phyloP scores from a whole-genome alignment of 2,797 vertebrate genomes.

The Spea hammondii region DNA sequence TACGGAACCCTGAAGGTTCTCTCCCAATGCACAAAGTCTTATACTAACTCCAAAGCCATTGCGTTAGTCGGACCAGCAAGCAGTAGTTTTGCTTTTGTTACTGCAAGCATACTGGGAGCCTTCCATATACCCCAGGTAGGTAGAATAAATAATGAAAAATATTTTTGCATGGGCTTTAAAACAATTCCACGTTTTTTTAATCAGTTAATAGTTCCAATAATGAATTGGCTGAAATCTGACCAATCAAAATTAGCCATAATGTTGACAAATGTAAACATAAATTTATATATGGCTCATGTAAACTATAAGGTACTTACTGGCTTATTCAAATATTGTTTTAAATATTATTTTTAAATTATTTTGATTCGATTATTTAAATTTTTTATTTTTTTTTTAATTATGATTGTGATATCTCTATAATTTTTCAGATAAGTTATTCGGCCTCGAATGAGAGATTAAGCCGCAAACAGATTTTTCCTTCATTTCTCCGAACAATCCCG shows the following conservation, averaged over 20 bases:
- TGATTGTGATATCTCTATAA: too few species aligned
- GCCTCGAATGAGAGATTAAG: slow-evolving; percentile 73
- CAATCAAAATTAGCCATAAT: too few species aligned
- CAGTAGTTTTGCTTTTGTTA: slow-evolving; percentile 66
- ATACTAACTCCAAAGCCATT: slow-evolving; percentile 54
- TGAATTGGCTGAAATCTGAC: too few species aligned
- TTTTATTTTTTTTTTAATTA: background rate
- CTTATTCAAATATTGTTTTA: background rate
- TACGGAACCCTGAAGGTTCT: slow-evolving; percentile 70
- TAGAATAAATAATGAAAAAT: background rate
- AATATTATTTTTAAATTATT: background rate
- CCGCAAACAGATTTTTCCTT: slow-evolving; percentile 68
- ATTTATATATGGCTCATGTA: too few species aligned
- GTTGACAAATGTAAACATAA: too few species aligned
- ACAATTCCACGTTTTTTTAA: too few species aligned
- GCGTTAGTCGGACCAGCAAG: slow-evolving; percentile 80
- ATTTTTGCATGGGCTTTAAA: background rate
- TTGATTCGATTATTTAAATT: background rate
- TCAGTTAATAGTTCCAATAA: too few species aligned
- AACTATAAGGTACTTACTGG: too few species aligned
- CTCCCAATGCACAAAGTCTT: accelerated
- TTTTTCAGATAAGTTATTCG: slow-evolving; percentile 64
- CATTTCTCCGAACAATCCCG: slow-evolving; percentile 75
- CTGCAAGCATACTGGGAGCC: slow-evolving; percentile 69
- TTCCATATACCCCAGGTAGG: slow-evolving; percentile 79